phyloP scores from a whole-genome alignment of 2,888 invertebrate species.

The Eilema caniola region DNA sequence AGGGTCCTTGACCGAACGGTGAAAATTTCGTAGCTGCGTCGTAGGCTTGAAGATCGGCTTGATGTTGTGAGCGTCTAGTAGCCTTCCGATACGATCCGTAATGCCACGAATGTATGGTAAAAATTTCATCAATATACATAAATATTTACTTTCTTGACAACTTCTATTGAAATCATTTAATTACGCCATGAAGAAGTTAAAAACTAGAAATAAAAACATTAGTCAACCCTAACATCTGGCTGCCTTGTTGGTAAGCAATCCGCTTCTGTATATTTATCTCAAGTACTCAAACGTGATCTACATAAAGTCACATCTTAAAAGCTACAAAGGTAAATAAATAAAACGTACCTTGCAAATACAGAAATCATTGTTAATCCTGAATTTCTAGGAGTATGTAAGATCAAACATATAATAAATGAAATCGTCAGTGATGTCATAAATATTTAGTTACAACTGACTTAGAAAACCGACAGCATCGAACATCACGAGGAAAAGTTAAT shows the following conservation, averaged over 20 bases:
- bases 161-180: background rate
- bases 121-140: background rate
- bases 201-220: background rate
- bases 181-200: background rate
- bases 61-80: no score
- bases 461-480: background rate
- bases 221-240: background rate
- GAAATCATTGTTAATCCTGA: background rate
- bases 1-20: no score
- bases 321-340: conserved; percentile 2
- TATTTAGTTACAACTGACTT: background rate
- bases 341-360: background rate
- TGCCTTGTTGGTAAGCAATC: background rate
- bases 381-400: background rate
- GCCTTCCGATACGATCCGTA: no score
- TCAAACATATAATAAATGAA: background rate
- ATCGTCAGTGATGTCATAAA: background rate
- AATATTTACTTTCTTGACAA: background rate
- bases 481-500: background rate
- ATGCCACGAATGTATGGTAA: no score
- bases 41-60: no score
- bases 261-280: background rate
- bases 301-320: background rate
- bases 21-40: no score
- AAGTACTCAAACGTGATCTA: background rate